Evolutionary conservation across 2,888 invertebrate species (phyloP), one percentile per base, ranked within the genome.

Genomic region (Fragum fragum): DNA sequence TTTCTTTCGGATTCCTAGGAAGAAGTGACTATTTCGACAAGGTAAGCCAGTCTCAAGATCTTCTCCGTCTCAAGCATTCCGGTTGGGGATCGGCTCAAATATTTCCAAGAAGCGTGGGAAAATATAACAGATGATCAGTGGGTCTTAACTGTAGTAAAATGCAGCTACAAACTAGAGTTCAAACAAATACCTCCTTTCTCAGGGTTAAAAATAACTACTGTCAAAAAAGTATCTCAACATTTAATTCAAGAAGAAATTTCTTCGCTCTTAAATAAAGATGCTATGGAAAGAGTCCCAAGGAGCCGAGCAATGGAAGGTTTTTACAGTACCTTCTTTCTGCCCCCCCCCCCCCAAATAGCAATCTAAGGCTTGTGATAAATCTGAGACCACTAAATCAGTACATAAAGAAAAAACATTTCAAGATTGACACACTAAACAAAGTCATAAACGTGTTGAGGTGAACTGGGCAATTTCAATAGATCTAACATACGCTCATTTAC

Each of bases 251-350:
- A 53, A 76, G 80, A 72, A 76, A 76, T 72, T 55, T 28, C 68
- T 18, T 26, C 36, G 47, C 57, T 76, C 42, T 76, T 82, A 61
- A 11, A 47, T 53, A 78, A 79, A 72, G 73, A 70, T 55, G 80
- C 75, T 11, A 72, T 78, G 77, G 78, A 83, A 70, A 47, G n/a
- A 53, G 80, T 80, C 1, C 42, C 61, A 21, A 26, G 11, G 52
- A 21, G 21, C 0, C 21, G 72, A 26, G 59, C 42, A 18, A 59
- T 75, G 61, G 42, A 36, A 75, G 80, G 83, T 77, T 83, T 83
- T 61, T 80, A 83, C 83, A 80, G 80, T 63, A 74, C 83, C 14
- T 66, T 78, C 14, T 75, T 83, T 59, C 73, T 78, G 16, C 53
- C 72, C 0, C 73, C 75, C 23, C n/a, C n/a, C 75, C 75, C 11